Evolutionary conservation across 2,888 invertebrate species (phyloP), one percentile per base, ranked within the genome.

Genomic region (Oscheius onirici): DNA sequence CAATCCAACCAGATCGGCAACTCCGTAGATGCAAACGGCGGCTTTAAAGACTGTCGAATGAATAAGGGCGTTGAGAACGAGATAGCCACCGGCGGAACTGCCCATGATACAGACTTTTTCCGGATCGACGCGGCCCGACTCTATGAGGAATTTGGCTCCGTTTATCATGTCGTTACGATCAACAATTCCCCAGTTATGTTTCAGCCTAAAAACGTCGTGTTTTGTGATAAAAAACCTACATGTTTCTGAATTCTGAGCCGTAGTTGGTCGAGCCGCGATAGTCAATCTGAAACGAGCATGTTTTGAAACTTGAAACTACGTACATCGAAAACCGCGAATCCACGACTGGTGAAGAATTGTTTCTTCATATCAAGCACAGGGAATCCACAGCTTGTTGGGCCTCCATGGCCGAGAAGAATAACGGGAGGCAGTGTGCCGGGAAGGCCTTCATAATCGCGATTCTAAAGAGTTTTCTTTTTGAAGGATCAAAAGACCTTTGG

Each of bases 251-350:
- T 6, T 80, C 73, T 17, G 87, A 84, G 22, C 89, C 89, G 77
- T 86, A 88, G 6, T 89, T 89, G 22, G 88, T 88, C 52, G 88
- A 88, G 24, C 89, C 90, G 17, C 90, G 80, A 78, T 90, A 89
- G 79, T 89, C 88, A 8, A 89, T 8, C 34, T 34, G 8, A 88
- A 83, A 89, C 88, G 34, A 34, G 8, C 3, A 34, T 3, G 8
- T 6, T 34, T 6, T 34, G 34, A 34, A 8, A 34, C n/a, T n/a
- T n/a, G n/a, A n/a, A n/a, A n/a, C n/a, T n/a, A n/a, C n/a, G n/a
- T 34, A 34, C 63, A 46, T 63, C 63, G 43, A 89, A 84, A 1
- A 89, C 85, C 17, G 88, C 89, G 78, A 89, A 88, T n/a, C 89
- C 89, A 1, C 81, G 70, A 0, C 75, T 75, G 1, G 81, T 82